Base-by-base conservation (phyloP, 2,888 invertebrate species). In the Trissoscelio sp. region DNA sequence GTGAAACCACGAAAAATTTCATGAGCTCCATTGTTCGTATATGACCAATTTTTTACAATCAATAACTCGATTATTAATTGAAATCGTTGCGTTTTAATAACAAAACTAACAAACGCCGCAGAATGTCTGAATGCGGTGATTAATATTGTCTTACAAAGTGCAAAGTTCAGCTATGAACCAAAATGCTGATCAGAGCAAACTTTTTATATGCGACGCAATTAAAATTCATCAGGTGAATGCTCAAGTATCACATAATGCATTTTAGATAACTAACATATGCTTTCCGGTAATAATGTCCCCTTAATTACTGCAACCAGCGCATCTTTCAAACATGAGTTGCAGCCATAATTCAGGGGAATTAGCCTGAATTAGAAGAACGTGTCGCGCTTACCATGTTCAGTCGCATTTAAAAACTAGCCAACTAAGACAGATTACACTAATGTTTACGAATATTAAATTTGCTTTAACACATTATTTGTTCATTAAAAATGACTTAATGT, bases 281-380 rank as follows among this genome's bases (percentile, higher is more conserved):
- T 53, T 53, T 39, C 14, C 14, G 6, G 64, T 64, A 64, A 74
- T 74, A 57, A 64, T 66, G 46, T n/a, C 24, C 37, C 20, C 64
- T 64, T 74, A 64, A 74, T 74, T 60, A 53, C 60, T 62, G 42
- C 51, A 53, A 42, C 72, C 62, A 16, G 48, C 16, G 58, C 48
- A 39, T 72, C 60, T 72, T 51, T 53, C 60, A 72, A 72, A 60
- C 70, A 51, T 34, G 53, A 51, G 53, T 51, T 44, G 28, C 31
- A 69, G 46, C 46, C 22, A 44, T 51, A 72, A 72, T 72, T 60
- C 60, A 58, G 51, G 28, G 28, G 70, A 60, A 58, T 60, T 60
- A 24, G 12, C 18, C 53, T 5, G 55, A 51, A 37, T 69, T 72
- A 60, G 39, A 34, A 51, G 39, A 51, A 48, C 58, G 58, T 9